Conservation (phyloP, 1,140 invertebrate genomes). For the Hesperophylax magnus region DNA sequence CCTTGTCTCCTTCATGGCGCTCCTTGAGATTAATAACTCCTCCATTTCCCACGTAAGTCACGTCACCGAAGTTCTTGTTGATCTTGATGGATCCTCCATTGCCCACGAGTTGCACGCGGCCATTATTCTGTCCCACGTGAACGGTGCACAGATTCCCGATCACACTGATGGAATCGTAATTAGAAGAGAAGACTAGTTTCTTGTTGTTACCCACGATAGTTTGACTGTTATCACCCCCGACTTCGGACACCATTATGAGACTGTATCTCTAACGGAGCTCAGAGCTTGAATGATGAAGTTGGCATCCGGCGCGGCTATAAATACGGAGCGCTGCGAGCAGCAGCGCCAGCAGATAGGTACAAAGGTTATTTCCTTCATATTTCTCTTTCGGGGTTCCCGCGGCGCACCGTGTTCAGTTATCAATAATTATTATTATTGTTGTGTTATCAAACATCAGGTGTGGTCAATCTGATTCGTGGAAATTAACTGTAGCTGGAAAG, state of each 20-base stretch:
- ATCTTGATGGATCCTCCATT: conserved; percentile 36
- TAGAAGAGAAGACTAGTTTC: conserved; percentile 7
- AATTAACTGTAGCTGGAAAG: not conserved
- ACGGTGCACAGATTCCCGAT: conserved; percentile 26
- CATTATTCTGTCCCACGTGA: conserved; percentile 22
- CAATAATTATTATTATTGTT: not conserved
- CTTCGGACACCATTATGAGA: conserved; percentile 9
- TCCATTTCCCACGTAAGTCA: conserved; percentile 38
- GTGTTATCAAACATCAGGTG: not conserved
- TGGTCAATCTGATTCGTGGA: not conserved
- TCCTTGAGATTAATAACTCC: conserved; percentile 28
- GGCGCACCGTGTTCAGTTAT: not conserved
- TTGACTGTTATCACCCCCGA: not conserved
- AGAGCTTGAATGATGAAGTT: not conserved
- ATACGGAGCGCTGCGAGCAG: not conserved
- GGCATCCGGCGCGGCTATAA: not conserved
- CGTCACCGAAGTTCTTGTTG: conserved; percentile 37
- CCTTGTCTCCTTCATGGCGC: conserved; percentile 29
- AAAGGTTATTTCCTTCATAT: conserved; percentile 12
- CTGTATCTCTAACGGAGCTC: not conserved
- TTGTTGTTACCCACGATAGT: conserved; percentile 33
- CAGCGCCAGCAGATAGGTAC: not conserved
- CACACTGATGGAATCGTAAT: conserved; percentile 16
- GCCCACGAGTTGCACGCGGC: conserved; percentile 22
- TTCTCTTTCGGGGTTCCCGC: conserved; percentile 11